Percentiles rank a stretch among this genome's conserved stretches.
Conservation (phyloP, 1,140 invertebrate species). For the Sogatella furcifera region DNA sequence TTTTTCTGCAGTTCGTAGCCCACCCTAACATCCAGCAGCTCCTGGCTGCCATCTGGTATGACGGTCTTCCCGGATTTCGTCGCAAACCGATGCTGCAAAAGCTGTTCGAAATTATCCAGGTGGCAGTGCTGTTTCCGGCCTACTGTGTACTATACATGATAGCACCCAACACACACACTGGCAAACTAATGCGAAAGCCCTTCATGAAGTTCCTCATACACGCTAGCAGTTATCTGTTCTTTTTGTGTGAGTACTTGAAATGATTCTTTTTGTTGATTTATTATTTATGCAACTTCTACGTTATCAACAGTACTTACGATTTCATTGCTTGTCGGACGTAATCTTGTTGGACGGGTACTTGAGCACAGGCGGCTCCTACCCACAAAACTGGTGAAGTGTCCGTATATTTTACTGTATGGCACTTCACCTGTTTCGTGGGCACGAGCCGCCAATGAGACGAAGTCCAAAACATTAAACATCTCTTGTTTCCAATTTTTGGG, state of each 20-base stretch:
- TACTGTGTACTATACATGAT: constrained; percentile 76
- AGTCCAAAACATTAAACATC: too few species aligned
- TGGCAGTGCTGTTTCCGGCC: constrained; percentile 73
- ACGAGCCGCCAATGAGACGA: too few species aligned
- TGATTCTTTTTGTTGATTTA: neutral
- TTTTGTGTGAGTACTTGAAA: constrained; percentile 57
- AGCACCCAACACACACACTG: constrained; percentile 59
- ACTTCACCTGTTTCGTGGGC: too few species aligned
- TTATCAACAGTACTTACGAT: too few species aligned
- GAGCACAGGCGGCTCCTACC: too few species aligned
- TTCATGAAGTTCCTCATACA: constrained; percentile 94
- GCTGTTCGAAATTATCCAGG: constrained; percentile 54
- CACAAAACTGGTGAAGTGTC: too few species aligned
- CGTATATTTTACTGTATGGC: too few species aligned
- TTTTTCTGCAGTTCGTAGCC: constrained; percentile 72
- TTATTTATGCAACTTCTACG: too few species aligned
- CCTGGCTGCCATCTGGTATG: constrained; percentile 85
- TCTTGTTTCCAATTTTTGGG: too few species aligned
- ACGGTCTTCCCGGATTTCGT: constrained; percentile 78
- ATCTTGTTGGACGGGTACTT: too few species aligned
- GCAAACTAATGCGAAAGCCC: constrained; percentile 71
- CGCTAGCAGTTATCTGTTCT: constrained; percentile 84
- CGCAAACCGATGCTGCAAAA: constrained; percentile 59
- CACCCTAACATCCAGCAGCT: constrained; percentile 88
- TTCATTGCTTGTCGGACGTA: too few species aligned